These are phyloP conservation scores for Alauda arvensis DNA, from an alignment of 2,797 vertebrate genomes.

Conservation along the genomic window DNA sequence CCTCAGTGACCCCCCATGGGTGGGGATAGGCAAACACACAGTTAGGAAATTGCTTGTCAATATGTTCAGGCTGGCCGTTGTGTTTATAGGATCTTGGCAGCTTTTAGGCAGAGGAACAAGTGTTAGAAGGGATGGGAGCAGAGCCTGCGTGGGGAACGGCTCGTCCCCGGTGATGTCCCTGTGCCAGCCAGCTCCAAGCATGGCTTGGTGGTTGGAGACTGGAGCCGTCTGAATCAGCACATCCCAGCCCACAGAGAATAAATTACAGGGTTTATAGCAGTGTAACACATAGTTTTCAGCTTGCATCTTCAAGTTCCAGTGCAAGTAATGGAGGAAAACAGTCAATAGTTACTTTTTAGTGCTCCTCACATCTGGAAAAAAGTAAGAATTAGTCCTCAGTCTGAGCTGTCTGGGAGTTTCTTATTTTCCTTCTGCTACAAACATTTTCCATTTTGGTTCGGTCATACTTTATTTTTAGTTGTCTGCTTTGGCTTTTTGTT, in stretches of 20 bases:
- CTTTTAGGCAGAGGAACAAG: not conserved
- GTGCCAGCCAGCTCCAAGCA: not conserved
- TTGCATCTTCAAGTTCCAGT: constrained; percentile 71
- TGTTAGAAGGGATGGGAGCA: not conserved
- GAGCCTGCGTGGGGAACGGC: not conserved
- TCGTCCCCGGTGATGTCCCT: not conserved
- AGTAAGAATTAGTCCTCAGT: constrained; percentile 37
- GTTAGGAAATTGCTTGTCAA: not conserved
- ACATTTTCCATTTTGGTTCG: constrained; percentile 53
- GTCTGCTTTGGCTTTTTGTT: not conserved
- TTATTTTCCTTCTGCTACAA: constrained; percentile 45
- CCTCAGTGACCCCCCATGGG: not conserved
- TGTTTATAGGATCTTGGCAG: not conserved
- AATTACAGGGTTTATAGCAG: constrained; percentile 73
- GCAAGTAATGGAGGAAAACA: constrained; percentile 43
- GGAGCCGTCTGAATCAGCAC: constrained; percentile 78
- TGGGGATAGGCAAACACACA: not conserved
- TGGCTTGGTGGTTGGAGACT: constrained; percentile 66
- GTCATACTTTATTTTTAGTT: constrained; percentile 55
- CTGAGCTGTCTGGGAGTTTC: constrained; percentile 42
- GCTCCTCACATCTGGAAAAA: constrained; percentile 71
- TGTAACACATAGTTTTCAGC: constrained; percentile 68
- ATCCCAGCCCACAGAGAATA: constrained; percentile 69
- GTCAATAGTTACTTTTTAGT: constrained; percentile 49
- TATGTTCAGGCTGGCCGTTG: not conserved